Percentiles rank a stretch among this genome's conserved stretches.
Evolutionary conservation across 53 echinoderm and acorn worm species (phyloP).

Genomic region (Mesocentrotus franciscanus): DNA sequence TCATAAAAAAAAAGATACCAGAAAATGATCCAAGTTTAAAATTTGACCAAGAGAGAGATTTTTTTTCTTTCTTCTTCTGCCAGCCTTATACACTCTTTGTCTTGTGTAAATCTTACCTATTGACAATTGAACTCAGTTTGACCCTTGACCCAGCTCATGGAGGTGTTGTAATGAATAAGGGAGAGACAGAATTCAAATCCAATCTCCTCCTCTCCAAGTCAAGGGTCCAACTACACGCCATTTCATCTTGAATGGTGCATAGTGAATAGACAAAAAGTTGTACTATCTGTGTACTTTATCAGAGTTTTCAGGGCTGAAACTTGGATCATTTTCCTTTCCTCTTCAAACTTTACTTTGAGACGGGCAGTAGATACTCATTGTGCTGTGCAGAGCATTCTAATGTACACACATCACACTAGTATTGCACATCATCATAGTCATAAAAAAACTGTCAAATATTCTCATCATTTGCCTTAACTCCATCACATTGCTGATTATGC

Average conservation of each 20-base stretch:
- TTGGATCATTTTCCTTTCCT: conserved; percentile 15
- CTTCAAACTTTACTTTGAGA: neutral
- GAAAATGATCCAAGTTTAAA: conserved; percentile 31
- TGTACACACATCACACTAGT: conserved; percentile 42
- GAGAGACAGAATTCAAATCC: neutral
- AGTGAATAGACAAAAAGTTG: neutral
- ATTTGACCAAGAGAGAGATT: neutral
- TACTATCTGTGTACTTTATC: neutral
- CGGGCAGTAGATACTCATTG: conserved; percentile 36
- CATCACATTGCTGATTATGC: neutral
- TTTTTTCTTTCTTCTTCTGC: neutral
- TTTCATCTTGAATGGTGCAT: neutral
- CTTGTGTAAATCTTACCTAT: neutral
- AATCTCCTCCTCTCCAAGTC: neutral
- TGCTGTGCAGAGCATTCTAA: conserved; percentile 53
- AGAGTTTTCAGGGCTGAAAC: neutral
- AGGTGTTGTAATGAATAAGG: neutral
- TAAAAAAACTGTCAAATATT: conserved; percentile 54
- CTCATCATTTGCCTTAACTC: conserved; percentile 26
- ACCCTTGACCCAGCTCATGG: neutral
- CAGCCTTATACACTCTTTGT: neutral
- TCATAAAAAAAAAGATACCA: neutral
- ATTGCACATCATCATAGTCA: conserved; percentile 60
- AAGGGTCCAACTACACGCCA: neutral
- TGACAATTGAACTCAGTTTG: neutral